phyloP scores from a whole-genome alignment of 2,888 invertebrate species.

The Philaethria dido region DNA sequence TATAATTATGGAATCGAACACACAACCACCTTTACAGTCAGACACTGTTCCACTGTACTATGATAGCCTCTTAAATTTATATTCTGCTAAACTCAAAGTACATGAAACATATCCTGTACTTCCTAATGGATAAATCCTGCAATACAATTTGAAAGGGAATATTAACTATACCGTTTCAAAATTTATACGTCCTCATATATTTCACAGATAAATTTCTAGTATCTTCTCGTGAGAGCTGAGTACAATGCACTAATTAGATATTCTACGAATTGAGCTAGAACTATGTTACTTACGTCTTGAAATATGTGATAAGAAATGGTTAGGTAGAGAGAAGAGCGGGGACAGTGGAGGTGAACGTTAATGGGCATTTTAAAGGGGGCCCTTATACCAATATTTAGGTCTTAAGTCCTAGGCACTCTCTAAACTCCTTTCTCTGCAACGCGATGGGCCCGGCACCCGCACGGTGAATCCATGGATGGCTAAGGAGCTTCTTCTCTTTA shows the following conservation, averaged over 20 bases:
- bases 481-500: too few relatives aligned
- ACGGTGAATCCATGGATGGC: too few relatives aligned
- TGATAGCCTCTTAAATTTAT: neutral
- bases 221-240: conserved; percentile 14
- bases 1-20: too few relatives aligned
- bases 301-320: too few relatives aligned
- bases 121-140: conserved; percentile 12
- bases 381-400: too few relatives aligned
- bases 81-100: too few relatives aligned
- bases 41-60: neutral
- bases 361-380: too few relatives aligned
- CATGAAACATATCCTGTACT: neutral
- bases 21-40: neutral
- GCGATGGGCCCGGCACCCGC: too few relatives aligned
- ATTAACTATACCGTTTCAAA: conserved; percentile 9
- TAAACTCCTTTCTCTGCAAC: too few relatives aligned
- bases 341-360: too few relatives aligned
- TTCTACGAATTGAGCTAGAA: neutral
- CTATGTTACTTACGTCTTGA: neutral
- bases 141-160: conserved; percentile 8
- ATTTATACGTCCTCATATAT: conserved; percentile 12
- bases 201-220: conserved; percentile 12
- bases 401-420: too few relatives aligned
- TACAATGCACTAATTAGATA: conserved; percentile 13
- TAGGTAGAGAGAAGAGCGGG: too few relatives aligned